Base-by-base conservation (phyloP, 2,888 invertebrate species). In the Epicampocera succincta region DNA sequence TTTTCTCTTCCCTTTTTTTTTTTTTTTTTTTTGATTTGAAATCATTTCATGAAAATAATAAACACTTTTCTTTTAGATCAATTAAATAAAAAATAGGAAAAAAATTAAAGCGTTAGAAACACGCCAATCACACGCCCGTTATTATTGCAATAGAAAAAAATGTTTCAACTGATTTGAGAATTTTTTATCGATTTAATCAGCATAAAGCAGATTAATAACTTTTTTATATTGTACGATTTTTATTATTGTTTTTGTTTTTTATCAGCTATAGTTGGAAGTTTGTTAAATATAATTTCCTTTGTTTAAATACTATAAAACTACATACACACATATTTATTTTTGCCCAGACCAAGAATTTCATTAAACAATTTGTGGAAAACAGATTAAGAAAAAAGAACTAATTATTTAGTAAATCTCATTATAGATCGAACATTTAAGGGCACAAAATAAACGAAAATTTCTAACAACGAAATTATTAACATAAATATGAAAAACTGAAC, bases 41-140 rank as follows among this genome's bases (percentile, higher is more conserved):
- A 69, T 25, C 19, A 46, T 54, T 44, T 38, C 40, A 25, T 69
- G 54, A 69, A 69, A 76, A 61, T 76, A 61, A 40, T 46, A 69
- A 60, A 69, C n/a, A 40, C 15, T 69, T 76, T 76, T 76, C 68
- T 69, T 69, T 40, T 17, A 54, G 21, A 52, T 60, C 42, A 60
- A 75, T 52, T 60, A 52, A 42, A 50, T 72, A 12, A 25, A 9
- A 25, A n/a, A n/a, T n/a, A n/a, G n/a, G n/a, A n/a, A n/a, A 25
- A 25, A 42, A 12, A 61, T 48, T 42, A 61, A 68, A 72, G 42
- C 48, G 48, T 33, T 60, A 61, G 68, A 61, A 61, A 72, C 60
- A 61, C 60, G 71, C 71, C 17, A 60, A 42, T 29, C 42, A 40
- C 42, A 68, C 15, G 11, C 46, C 11, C n/a, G 13, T 13, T 56